A percentile compares a stretch with the other conserved stretches of the same genome.
Evolutionary conservation across 1,140 invertebrate genomes (phyloP).

Genomic region (Heliconius melpomene): DNA sequence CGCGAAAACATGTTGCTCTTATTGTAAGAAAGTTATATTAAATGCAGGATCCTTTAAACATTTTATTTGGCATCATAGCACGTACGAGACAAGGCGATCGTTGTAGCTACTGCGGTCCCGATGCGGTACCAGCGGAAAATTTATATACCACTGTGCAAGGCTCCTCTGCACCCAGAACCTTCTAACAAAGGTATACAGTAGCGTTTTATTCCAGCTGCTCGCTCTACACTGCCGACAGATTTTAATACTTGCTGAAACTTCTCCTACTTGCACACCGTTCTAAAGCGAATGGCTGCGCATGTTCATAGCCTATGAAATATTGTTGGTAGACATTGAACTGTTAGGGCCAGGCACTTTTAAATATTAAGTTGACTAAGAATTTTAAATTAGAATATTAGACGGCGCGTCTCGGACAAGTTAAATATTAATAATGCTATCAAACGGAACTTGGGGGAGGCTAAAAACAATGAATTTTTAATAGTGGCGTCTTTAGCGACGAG

Average conservation of each 20-base stretch:
- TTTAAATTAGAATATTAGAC: constrained; percentile 75
- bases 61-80: constrained; percentile 68
- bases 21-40: constrained; percentile 21
- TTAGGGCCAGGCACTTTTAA: constrained; percentile 61
- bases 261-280: constrained; percentile 45
- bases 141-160: constrained; percentile 74
- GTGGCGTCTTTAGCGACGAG: constrained; percentile 61
- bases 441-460: constrained; percentile 56
- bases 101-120: constrained; percentile 70
- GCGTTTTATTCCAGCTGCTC: constrained; percentile 48
- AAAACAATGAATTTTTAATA: constrained; percentile 75
- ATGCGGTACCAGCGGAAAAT: constrained; percentile 73
- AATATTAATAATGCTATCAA: constrained; percentile 76
- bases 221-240: constrained; percentile 55
- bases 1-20: neutral
- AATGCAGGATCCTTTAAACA: constrained; percentile 33
- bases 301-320: constrained; percentile 49
- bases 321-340: constrained; percentile 55
- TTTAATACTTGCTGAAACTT: constrained; percentile 22
- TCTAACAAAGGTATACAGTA: constrained; percentile 48
- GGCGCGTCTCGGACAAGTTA: constrained; percentile 65
- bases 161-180: constrained; percentile 54
- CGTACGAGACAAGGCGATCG: constrained; percentile 62
- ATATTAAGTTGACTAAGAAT: constrained; percentile 79
- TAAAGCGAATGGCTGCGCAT: constrained; percentile 62